A percentile compares a stretch with the other conserved stretches of the same genome.
These are phyloP conservation scores for Macrosiphum euphorbiae DNA, from an alignment of 2,888 invertebrate genomes.

Conservation along the genomic window DNA sequence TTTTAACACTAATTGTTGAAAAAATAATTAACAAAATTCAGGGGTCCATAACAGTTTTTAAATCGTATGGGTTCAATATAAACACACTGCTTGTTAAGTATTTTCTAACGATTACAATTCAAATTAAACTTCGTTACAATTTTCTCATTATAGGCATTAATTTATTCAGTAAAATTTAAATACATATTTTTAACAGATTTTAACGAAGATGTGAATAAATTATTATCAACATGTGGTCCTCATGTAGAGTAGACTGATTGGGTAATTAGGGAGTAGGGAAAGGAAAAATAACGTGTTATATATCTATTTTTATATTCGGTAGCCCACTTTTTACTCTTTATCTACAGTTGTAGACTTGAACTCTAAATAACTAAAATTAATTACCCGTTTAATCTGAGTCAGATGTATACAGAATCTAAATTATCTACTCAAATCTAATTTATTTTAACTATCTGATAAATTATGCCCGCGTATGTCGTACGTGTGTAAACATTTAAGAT, in stretches of 20 bases:
- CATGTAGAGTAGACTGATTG: not conserved
- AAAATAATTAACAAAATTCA: not conserved
- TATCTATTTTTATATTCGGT: not conserved
- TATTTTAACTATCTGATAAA: too few relatives aligned
- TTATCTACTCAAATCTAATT: too few relatives aligned
- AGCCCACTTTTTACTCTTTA: not conserved
- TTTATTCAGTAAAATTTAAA: not conserved
- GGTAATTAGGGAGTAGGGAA: not conserved
- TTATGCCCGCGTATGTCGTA: not conserved
- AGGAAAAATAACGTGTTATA: not conserved
- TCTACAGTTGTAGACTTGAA: not conserved
- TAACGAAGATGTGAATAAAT: not conserved
- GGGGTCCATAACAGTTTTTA: not conserved
- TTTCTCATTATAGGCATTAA: not conserved
- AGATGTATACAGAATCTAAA: not conserved
- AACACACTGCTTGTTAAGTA: not conserved
- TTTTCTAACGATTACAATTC: not conserved
- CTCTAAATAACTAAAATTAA: not conserved
- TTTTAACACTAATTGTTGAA: not conserved
- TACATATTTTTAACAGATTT: not conserved
- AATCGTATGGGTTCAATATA: not conserved
- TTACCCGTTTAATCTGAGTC: not conserved
- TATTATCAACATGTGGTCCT: not conserved
- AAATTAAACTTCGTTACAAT: not conserved
- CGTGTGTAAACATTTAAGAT: not conserved